Evolutionary conservation across 2,888 invertebrate genomes (phyloP).

Genomic region (Taphrorychus bicolor): DNA sequence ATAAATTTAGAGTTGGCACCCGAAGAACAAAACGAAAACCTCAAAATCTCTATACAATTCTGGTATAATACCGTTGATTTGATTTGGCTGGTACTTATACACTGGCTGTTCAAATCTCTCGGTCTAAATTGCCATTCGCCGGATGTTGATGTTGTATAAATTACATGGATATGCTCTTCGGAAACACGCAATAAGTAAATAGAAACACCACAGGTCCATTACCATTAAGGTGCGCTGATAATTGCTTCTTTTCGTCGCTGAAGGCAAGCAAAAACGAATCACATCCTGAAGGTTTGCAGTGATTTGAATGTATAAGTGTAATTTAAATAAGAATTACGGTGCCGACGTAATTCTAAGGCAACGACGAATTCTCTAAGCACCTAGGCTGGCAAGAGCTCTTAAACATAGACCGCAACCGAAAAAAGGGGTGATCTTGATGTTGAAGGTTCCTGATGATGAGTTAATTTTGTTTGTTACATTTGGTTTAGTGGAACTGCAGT

Average conservation of each 20-base stretch:
- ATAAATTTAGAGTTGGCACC: background rate
- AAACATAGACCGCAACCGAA: too few species aligned
- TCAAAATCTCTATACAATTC: background rate
- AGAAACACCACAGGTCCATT: background rate
- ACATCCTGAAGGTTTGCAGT: background rate
- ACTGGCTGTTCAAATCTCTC: too few species aligned
- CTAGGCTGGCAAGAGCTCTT: too few species aligned
- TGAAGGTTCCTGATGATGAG: too few species aligned
- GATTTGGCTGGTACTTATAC: too few species aligned
- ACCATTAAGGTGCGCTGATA: background rate
- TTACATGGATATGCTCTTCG: slow-evolving; percentile 31
- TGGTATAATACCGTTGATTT: background rate
- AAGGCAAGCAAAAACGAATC: background rate
- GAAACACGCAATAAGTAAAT: slow-evolving; percentile 15
- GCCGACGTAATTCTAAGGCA: too few species aligned
- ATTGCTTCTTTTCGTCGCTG: background rate
- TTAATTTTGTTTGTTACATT: too few species aligned
- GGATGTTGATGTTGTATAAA: slow-evolving; percentile 19
- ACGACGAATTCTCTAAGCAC: too few species aligned
- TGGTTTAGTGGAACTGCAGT: too few species aligned
- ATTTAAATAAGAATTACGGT: too few species aligned
- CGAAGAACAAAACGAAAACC: background rate
- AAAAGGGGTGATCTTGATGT: too few species aligned
- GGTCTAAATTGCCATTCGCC: background rate
- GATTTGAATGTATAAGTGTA: too few species aligned